A percentile compares a stretch with the other conserved stretches of the same genome.
Evolutionary conservation across 2,797 vertebrate species (phyloP).

Genomic region (Remorina albescens): DNA sequence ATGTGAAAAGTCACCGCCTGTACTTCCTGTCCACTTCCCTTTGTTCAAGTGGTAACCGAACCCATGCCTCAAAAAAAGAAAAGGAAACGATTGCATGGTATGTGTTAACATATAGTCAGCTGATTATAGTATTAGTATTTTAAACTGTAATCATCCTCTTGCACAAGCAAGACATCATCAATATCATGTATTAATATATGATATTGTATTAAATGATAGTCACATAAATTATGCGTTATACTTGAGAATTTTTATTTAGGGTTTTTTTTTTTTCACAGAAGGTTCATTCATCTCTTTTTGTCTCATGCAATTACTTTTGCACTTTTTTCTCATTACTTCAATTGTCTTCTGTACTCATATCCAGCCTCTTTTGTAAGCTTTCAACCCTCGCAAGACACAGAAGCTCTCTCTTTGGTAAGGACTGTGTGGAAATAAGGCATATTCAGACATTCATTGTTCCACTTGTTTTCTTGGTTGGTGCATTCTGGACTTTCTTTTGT

Average conservation of each 20-base stretch:
- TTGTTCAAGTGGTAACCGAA: constrained; percentile 84
- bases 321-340: constrained; percentile 66
- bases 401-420: constrained; percentile 82
- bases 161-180: too few species aligned
- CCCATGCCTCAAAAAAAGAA: constrained; percentile 92
- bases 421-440: constrained; percentile 18
- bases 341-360: constrained; percentile 50
- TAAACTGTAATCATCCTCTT: not conserved
- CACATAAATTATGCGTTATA: constrained; percentile 3
- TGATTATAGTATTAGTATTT: constrained; percentile 2
- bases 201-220: not conserved
- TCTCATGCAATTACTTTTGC: constrained; percentile 76
- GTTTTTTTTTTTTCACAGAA: not conserved
- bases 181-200: not conserved
- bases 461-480: constrained; percentile 5
- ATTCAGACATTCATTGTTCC: not conserved
- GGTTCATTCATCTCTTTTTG: constrained; percentile 69
- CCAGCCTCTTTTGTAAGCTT: constrained; percentile 85
- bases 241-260: not conserved
- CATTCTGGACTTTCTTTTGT: constrained; percentile 6
- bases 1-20: constrained; percentile 91
- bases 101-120: not conserved
- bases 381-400: constrained; percentile 78
- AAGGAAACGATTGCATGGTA: constrained; percentile 96
- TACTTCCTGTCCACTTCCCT: constrained; percentile 91